These are phyloP conservation scores for Harpegnathos saltator DNA, from an alignment of 1,140 invertebrate genomes.

Conservation along the genomic window DNA sequence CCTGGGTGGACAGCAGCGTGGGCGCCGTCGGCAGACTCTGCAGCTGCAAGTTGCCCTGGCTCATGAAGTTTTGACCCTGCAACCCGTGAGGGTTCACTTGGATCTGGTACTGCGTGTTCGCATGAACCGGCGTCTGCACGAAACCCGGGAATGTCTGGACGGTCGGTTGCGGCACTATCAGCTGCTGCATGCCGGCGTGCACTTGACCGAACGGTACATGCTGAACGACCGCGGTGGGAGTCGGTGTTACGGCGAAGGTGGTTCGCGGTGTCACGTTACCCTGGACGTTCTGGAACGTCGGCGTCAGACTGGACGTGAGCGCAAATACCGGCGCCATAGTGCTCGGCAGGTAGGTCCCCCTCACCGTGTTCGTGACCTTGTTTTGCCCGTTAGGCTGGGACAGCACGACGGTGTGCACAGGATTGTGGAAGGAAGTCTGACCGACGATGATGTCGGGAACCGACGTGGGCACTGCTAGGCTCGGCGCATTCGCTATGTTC, in stretches of 20 bases:
- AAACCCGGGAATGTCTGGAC: constrained; percentile 75
- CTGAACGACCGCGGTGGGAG: constrained; percentile 69
- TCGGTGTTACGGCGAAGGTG: constrained; percentile 67
- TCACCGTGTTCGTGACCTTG: constrained; percentile 65
- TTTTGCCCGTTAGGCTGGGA: constrained; percentile 70
- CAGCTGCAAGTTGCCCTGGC: constrained; percentile 53
- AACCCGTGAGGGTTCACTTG: constrained; percentile 75
- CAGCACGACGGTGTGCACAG: constrained; percentile 77
- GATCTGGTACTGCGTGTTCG: constrained; percentile 68
- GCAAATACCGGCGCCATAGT: constrained; percentile 80
- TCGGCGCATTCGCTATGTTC: background rate
- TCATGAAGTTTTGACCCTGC: constrained; percentile 73
- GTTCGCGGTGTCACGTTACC: constrained; percentile 69
- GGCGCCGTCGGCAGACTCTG: constrained; percentile 48
- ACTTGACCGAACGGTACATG: constrained; percentile 39
- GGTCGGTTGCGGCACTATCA: constrained; percentile 78
- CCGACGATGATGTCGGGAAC: constrained; percentile 82
- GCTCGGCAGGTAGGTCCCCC: constrained; percentile 77
- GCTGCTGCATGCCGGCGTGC: constrained; percentile 66
- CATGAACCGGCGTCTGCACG: constrained; percentile 68
- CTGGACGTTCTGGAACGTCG: constrained; percentile 62
- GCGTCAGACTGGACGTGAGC: constrained; percentile 67
- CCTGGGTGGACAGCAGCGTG: constrained; percentile 48
- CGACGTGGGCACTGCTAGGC: constrained; percentile 66
- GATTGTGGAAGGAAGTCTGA: constrained; percentile 78